phyloP scores from a whole-genome alignment of 2,113 vertebrate species.

The Vanacampus margaritifer region DNA sequence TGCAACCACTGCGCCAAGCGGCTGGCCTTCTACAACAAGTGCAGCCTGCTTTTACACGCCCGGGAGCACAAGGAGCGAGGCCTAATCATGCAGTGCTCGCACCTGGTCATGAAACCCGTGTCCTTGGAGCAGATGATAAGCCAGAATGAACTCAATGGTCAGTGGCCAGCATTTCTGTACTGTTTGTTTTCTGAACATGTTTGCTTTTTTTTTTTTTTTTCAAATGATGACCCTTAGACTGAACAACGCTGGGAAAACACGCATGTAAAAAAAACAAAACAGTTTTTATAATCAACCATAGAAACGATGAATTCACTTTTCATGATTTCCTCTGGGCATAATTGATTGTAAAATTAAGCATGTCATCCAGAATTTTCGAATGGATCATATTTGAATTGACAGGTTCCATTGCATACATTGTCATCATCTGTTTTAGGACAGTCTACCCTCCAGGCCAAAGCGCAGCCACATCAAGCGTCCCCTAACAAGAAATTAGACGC shows the following conservation, averaged over 20 bases:
- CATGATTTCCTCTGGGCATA: not conserved
- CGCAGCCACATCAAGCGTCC: slow-evolving; percentile 53
- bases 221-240: not conserved
- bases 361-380: not conserved
- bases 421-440: slow-evolving; percentile 31
- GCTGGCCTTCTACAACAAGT: slow-evolving; percentile 98
- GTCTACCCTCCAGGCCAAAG: slow-evolving; percentile 7
- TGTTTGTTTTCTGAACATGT: not conserved
- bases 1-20: slow-evolving; percentile 94
- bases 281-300: not conserved
- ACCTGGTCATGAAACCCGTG: slow-evolving; percentile 90
- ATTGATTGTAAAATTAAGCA: not conserved
- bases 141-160: slow-evolving; percentile 79
- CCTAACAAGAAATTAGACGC: slow-evolving; percentile 49
- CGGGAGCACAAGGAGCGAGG: slow-evolving; percentile 96
- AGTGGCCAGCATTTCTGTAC: slow-evolving; percentile 3
- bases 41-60: slow-evolving; percentile 90
- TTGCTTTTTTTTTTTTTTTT: not conserved
- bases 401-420: not conserved
- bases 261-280: not conserved
- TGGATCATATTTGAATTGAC: not conserved
- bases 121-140: slow-evolving; percentile 93
- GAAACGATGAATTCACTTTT: not conserved
- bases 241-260: not conserved
- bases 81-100: slow-evolving; percentile 96